These are phyloP conservation scores for Arctopsyche grandis DNA, from an alignment of 1,140 invertebrate genomes.

Conservation along the genomic window DNA sequence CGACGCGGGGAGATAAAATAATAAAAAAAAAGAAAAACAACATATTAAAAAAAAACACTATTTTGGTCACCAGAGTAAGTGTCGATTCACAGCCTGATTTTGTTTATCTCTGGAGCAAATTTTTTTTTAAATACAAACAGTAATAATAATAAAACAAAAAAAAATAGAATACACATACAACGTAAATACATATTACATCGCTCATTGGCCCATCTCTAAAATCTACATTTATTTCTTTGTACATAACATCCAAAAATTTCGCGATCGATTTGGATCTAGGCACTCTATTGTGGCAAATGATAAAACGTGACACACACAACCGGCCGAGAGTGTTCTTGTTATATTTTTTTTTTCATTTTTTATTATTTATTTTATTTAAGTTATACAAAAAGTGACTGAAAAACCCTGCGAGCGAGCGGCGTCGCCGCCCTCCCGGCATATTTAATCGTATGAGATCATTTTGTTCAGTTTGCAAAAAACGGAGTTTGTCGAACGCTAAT, in stretches of 20 bases:
- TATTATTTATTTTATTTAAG: slow-evolving; percentile 3
- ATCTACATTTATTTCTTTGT: slow-evolving; percentile 58
- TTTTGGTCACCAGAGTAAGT: slow-evolving; percentile 30
- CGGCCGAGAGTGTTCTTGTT: slow-evolving; percentile 35
- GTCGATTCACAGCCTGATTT: slow-evolving; percentile 44
- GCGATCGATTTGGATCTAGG: slow-evolving; percentile 67
- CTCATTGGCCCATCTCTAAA: slow-evolving; percentile 47
- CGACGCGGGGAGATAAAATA: too few species aligned
- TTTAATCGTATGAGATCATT: slow-evolving; percentile 33
- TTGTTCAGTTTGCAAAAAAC: slow-evolving; percentile 2
- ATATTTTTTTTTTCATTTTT: neutral
- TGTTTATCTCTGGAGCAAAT: slow-evolving; percentile 25
- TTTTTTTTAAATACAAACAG: slow-evolving; percentile 1
- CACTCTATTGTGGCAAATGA: slow-evolving; percentile 60
- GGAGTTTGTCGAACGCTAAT: neutral
- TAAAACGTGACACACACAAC: slow-evolving; percentile 40
- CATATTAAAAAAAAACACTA: slow-evolving; percentile 10
- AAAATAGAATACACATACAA: slow-evolving; percentile 21
- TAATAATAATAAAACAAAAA: neutral
- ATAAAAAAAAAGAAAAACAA: neutral
- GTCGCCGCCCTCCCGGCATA: slow-evolving; percentile 31
- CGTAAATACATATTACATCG: slow-evolving; percentile 30
- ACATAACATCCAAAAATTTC: slow-evolving; percentile 67
- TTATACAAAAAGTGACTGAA: slow-evolving; percentile 12
- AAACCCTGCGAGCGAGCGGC: slow-evolving; percentile 28